Evolutionary conservation across 2,888 invertebrate species (phyloP), one percentile per base, ranked within the genome.

Genomic region (Thymelicus sylvestris): DNA sequence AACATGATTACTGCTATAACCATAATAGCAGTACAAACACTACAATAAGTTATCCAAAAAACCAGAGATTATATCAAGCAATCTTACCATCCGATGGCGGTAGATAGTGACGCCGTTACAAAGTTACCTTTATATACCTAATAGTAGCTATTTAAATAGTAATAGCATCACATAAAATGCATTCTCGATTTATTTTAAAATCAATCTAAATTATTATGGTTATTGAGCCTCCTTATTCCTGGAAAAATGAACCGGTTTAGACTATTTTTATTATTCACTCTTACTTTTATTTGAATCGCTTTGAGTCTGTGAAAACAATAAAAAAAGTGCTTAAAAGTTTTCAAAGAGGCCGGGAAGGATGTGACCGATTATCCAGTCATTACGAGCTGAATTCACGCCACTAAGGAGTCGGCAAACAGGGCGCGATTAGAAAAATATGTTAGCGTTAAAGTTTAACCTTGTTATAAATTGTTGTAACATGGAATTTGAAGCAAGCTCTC

Each of bases 361-460:
- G 90, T 86, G 74, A 78, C 75, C 87, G 87, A 90, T 91, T 91
- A 91, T 85, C 84, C 79, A 80, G 82, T 84, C 85, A 86, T 90
- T 89, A 87, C 79, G 63, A 19, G 61, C 47, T 70, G 72, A 60
- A 72, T 64, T 67, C 65, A 70, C 71, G 71, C 62, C 69, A 59
- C 64, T 63, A 66, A 62, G 55, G 60, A 64, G 7, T 62, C 63
- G 68, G 57, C 41, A 24, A 59, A 70, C n/a, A 31, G 48, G 15
- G 31, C 44, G 69, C 65, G 64, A 60, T 70, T 67, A 65, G 59
- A 69, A 59, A 64, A 50, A 64, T 38, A 64, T 69, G 48, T 38
- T 50, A 19, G 38, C 48, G 57, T 65, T 48, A 38, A 65, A 70
- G 31, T 48, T 41, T 59, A 52, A 19, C 15, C n/a, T 48, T 48